Percentiles rank a stretch among this genome's conserved stretches.
phyloP scores from a whole-genome alignment of 2,113 vertebrate species.

The Oenanthe oenanthe region DNA sequence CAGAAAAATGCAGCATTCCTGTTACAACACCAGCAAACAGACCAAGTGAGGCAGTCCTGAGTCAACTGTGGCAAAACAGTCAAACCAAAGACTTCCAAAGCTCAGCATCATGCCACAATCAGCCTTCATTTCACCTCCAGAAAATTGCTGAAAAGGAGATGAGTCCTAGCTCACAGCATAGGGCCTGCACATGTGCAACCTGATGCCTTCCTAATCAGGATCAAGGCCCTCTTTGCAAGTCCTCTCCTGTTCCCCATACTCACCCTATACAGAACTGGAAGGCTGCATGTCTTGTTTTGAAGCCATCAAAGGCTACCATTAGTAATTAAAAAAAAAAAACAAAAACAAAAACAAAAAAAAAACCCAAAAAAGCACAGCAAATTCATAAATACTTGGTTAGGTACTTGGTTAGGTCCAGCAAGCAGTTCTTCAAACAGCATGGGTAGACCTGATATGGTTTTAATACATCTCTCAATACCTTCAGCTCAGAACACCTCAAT shows the following conservation, averaged over 20 bases:
- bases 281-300: not conserved
- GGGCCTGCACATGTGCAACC: not conserved
- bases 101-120: not conserved
- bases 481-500: not conserved
- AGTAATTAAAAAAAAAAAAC: not conserved
- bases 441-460: not conserved
- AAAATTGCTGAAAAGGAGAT: not conserved
- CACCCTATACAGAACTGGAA: not conserved
- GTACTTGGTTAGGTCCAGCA: not conserved
- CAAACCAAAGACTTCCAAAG: not conserved
- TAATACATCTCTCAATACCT: not conserved
- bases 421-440: not conserved
- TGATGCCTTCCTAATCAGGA: not conserved
- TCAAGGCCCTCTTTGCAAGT: not conserved
- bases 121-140: not conserved
- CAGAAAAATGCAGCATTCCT: not conserved
- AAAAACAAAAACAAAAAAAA: not conserved
- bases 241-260: not conserved
- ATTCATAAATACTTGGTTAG: not conserved
- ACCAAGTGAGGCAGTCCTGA: not conserved
- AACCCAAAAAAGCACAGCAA: not conserved
- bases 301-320: not conserved
- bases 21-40: accelerated
- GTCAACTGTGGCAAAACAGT: not conserved
- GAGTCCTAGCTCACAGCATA: not conserved